Evolutionary conservation across 2,113 vertebrate genomes (phyloP).

Genomic region (Pandion haliaetus): DNA sequence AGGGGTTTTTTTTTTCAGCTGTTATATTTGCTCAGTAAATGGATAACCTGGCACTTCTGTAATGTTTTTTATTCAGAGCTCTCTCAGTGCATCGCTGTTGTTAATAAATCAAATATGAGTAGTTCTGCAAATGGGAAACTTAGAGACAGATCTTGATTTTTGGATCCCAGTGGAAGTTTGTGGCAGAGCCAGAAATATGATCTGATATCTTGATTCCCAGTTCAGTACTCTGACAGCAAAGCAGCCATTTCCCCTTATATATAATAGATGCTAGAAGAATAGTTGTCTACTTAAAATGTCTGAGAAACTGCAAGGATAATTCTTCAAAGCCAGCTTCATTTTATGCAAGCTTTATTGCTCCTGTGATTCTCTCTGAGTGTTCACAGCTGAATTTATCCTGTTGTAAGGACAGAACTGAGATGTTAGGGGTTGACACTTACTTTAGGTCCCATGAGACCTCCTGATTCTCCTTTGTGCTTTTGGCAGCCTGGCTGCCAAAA

Average conservation of each 20-base stretch:
- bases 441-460: not conserved
- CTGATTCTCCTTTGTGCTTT: not conserved
- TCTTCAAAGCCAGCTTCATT: not conserved
- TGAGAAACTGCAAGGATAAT: not conserved
- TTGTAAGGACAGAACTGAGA: not conserved
- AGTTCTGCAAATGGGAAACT: not conserved
- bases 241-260: not conserved
- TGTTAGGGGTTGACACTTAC: not conserved
- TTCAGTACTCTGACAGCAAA: not conserved
- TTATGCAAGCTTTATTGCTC: not conserved
- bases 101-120: slow-evolving; percentile 5
- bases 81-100: not conserved
- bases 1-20: not conserved
- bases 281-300: not conserved
- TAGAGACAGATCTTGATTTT: not conserved
- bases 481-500: not conserved
- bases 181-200: not conserved
- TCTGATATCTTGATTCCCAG: not conserved
- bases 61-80: not conserved
- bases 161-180: not conserved
- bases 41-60: not conserved
- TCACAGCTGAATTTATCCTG: not conserved
- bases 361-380: not conserved
- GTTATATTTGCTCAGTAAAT: not conserved
- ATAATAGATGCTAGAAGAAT: not conserved